Evolutionary conservation across 2,113 vertebrate genomes (phyloP).

Genomic region (Thymallus thymallus): DNA sequence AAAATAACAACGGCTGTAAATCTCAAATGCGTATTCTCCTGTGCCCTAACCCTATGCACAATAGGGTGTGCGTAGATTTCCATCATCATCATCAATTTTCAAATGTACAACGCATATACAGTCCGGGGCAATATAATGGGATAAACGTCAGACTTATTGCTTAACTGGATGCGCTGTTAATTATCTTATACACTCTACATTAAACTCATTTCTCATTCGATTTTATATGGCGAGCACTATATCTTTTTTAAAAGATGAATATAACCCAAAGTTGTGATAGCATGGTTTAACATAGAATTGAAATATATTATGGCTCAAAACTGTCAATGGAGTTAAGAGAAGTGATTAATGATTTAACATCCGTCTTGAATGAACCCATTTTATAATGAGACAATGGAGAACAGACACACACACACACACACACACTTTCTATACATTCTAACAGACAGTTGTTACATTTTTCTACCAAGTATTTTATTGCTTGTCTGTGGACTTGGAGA

Average conservation of each 20-base stretch:
- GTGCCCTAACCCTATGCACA: constrained; percentile 60
- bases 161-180: constrained; percentile 75
- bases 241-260: constrained; percentile 35
- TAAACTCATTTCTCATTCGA: constrained; percentile 49
- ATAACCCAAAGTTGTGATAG: constrained; percentile 12
- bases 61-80: constrained; percentile 40
- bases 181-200: constrained; percentile 61
- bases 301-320: constrained; percentile 49
- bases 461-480: too few relatives aligned
- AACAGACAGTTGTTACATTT: constrained; percentile 14
- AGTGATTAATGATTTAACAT: constrained; percentile 15
- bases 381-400: constrained; percentile 22
- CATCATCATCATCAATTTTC: constrained; percentile 45
- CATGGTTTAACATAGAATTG: constrained; percentile 30
- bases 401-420: constrained; percentile 28
- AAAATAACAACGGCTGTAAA: constrained; percentile 76
- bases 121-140: constrained; percentile 70
- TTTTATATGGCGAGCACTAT: constrained; percentile 60
- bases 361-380: constrained; percentile 20
- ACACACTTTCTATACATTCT: constrained; percentile 19
- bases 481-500: constrained; percentile 7
- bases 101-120: constrained; percentile 72
- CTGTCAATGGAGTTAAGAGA: constrained; percentile 22
- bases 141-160: constrained; percentile 78
- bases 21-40: constrained; percentile 65